Evolutionary conservation across 2,888 invertebrate species (phyloP).

Genomic region (Salpingus planirostris): DNA sequence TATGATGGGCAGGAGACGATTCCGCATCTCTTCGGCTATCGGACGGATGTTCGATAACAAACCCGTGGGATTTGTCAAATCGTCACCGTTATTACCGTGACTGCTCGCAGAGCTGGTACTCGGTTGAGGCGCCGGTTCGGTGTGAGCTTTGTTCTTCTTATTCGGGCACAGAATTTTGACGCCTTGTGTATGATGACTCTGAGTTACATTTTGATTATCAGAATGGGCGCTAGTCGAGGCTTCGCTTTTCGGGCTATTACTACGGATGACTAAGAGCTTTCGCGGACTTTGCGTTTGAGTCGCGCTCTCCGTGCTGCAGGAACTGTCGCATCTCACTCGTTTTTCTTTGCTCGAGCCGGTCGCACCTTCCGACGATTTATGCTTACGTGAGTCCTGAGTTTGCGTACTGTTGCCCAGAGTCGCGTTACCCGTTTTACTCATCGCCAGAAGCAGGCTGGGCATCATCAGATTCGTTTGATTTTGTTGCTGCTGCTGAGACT

Average conservation of each 20-base stretch:
- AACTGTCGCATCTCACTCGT: conserved; percentile 6
- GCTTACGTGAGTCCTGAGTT: conserved; percentile 26
- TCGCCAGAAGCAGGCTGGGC: conserved; percentile 26
- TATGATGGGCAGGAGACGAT: conserved; percentile 28
- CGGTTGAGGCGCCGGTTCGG: conserved; percentile 7
- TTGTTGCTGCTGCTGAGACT: background rate
- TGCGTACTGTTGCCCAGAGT: conserved; percentile 24
- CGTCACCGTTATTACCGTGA: too few relatives aligned
- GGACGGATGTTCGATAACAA: conserved; percentile 23
- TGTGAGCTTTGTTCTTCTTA: conserved; percentile 2
- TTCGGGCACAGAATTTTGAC: conserved; percentile 10
- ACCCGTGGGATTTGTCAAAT: background rate
- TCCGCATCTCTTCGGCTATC: conserved; percentile 27
- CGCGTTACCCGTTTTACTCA: conserved; percentile 21
- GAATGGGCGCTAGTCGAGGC: background rate
- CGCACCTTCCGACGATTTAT: conserved; percentile 16
- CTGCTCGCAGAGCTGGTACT: conserved; percentile 10
- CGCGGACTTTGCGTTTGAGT: conserved; percentile 15
- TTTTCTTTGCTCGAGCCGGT: conserved; percentile 9
- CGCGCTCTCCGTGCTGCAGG: conserved; percentile 12
- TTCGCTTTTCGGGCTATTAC: background rate
- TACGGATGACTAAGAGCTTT: conserved; percentile 8
- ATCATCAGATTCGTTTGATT: conserved; percentile 18
- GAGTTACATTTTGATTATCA: conserved; percentile 2
- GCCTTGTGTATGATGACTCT: conserved; percentile 3